phyloP scores from a whole-genome alignment of 1,140 invertebrate genomes.

The Hormaphis cornu region DNA sequence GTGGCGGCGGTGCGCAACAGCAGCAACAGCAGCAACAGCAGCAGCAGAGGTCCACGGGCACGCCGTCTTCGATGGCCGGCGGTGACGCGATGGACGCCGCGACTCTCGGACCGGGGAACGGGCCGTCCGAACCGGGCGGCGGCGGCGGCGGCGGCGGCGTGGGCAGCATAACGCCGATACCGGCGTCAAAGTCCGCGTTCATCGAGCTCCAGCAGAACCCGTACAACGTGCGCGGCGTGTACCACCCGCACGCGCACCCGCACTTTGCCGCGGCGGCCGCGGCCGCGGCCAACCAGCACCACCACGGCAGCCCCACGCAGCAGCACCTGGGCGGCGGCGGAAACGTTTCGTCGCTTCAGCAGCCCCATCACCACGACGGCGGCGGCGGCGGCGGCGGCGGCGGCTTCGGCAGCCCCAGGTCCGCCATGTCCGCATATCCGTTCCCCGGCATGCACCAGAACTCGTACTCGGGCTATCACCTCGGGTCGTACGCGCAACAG shows the following conservation, averaged over 20 bases:
- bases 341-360: slow-evolving; percentile 46
- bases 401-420: slow-evolving; percentile 60
- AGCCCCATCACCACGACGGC: slow-evolving; percentile 53
- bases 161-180: slow-evolving; percentile 44
- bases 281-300: slow-evolving; percentile 49
- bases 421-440: slow-evolving; percentile 70
- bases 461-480: slow-evolving; percentile 75
- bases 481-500: slow-evolving; percentile 81
- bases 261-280: slow-evolving; percentile 46
- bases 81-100: slow-evolving; percentile 42
- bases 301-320: slow-evolving; percentile 49
- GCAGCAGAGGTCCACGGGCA: slow-evolving; percentile 49
- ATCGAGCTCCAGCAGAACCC: slow-evolving; percentile 83
- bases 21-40: no score
- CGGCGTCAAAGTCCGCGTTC: slow-evolving; percentile 70
- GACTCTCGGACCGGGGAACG: slow-evolving; percentile 43
- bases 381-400: no score
- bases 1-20: no score
- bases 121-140: slow-evolving; percentile 39
- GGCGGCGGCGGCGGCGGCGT: slow-evolving; percentile 38
- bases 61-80: slow-evolving; percentile 37
- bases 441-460: slow-evolving; percentile 88
- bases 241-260: slow-evolving; percentile 52
- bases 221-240: slow-evolving; percentile 51
- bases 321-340: no score